Base-by-base conservation (phyloP, 2,113 vertebrate genomes). In the Peucedramus taeniatus region DNA sequence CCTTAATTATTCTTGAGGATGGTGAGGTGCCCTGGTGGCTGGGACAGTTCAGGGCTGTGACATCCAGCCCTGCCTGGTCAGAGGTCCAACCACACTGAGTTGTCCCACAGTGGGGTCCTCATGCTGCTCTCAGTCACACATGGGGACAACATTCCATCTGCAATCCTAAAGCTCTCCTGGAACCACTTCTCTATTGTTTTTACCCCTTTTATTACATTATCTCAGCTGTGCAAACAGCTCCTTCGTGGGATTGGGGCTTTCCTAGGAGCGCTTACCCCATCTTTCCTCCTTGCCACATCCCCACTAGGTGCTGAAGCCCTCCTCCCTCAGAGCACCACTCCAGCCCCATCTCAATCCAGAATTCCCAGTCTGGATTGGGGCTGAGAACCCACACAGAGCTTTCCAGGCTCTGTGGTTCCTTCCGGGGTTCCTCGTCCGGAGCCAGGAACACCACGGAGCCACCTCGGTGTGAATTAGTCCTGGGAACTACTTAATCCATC, bases 401-500 rank as follows among this genome's bases (percentile, higher is more conserved):
- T 45, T 88, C 86, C 87, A 77, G 64, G 79, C 53, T 59, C 63
- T 51, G 83, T 91, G 30, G 17, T 57, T 74, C 65, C 30, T 86
- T 60, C 35, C 45, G 44, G 1, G 20, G 59, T 39, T 57, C 81
- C 88, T 89, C 8, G 27, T 27, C 89, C 35, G 16, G 91, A 96
- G 87, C 68, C 8, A 13, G 70, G 86, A 96, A 90, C 40, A 42
- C 95, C 45, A 33, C 9, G 18, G 87, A 49, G 96, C 88, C 97
- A 87, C 89, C 96, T 97, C 60, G 22, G 90, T 94, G 97, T 96
- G 98, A 98, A 98, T 98, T 98, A 98, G 97, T 98, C 96, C 97
- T 90, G 92, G 97, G 98, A 97, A 98, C 97, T 98, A 98, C 98
- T 98, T 98, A 98, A 98, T 98, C 97, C 98, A 98, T 98, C 98